These are phyloP conservation scores for Holothuria leucospilota DNA, from an alignment of 53 echinoderm and acorn worm species.

Conservation along the genomic window DNA sequence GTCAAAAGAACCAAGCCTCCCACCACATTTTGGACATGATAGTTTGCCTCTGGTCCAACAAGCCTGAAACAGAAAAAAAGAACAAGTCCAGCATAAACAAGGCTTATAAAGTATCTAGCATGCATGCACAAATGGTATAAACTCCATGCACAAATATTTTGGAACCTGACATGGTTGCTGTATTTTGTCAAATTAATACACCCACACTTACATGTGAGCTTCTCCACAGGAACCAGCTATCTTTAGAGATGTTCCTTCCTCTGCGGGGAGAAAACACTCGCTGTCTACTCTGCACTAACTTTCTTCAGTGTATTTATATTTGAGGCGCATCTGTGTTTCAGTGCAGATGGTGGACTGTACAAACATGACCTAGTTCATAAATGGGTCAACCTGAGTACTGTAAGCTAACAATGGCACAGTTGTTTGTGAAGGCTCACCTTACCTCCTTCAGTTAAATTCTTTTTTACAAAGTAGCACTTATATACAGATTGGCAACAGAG, in stretches of 20 bases:
- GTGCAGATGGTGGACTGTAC: neutral
- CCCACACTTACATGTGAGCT: no score
- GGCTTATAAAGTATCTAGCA: neutral
- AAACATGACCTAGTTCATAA: constrained; percentile 41
- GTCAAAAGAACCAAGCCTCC: constrained; percentile 90
- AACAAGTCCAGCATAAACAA: neutral
- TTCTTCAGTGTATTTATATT: no score
- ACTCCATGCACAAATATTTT: no score
- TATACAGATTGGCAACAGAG: no score
- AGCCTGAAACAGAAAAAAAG: constrained; percentile 57
- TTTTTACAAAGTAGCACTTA: no score
- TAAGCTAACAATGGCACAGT: constrained; percentile 3
- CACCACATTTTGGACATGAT: constrained; percentile 83
- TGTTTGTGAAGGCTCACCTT: constrained; percentile 36
- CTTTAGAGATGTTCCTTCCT: no score
- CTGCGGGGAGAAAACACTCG: no score
- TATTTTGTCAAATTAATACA: no score
- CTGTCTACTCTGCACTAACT: no score
- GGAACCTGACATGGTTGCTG: no score
- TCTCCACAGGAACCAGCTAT: no score
- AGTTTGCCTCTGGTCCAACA: constrained; percentile 90
- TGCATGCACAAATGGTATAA: neutral
- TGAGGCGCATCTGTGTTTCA: neutral
- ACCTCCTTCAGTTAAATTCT: constrained; percentile 8
- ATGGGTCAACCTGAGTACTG: constrained; percentile 1